These are phyloP conservation scores for Geotrupes spiniger DNA, from an alignment of 2,888 invertebrate species.

Conservation along the genomic window DNA sequence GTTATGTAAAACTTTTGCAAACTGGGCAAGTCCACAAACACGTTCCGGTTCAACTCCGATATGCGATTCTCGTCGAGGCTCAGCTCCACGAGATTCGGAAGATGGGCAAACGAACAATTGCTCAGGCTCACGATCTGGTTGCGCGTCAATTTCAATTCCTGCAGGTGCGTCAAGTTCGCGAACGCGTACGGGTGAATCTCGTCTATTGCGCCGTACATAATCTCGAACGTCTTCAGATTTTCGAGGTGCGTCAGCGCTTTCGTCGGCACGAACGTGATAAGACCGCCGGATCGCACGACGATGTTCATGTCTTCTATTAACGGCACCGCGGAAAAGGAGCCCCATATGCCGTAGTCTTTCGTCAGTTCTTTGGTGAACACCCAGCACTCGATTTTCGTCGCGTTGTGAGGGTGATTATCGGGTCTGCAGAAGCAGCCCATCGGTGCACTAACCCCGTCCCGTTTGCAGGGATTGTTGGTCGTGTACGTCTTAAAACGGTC, in stretches of 20 bases:
- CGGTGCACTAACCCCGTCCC: constrained; percentile 42
- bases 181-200: constrained; percentile 70
- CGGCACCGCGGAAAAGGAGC: constrained; percentile 70
- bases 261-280: constrained; percentile 69
- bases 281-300: constrained; percentile 67
- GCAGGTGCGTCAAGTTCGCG: constrained; percentile 67
- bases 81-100: constrained; percentile 66
- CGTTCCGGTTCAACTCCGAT: constrained; percentile 67
- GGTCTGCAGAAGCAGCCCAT: constrained; percentile 69
- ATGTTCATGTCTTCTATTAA: constrained; percentile 69
- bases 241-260: constrained; percentile 65
- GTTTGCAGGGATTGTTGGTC: constrained; percentile 33
- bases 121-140: constrained; percentile 69
- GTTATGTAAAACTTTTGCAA: constrained; percentile 75
- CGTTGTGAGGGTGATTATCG: constrained; percentile 53
- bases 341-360: constrained; percentile 70
- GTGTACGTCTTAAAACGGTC: constrained; percentile 27
- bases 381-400: constrained; percentile 75
- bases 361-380: constrained; percentile 66
- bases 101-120: constrained; percentile 69
- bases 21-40: constrained; percentile 70
- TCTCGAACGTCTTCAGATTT: constrained; percentile 64
- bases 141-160: constrained; percentile 64
- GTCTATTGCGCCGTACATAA: constrained; percentile 70
- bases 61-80: constrained; percentile 76